Base-by-base conservation (phyloP, 2,797 vertebrate species). In the Hypotaenidia philippensis region DNA sequence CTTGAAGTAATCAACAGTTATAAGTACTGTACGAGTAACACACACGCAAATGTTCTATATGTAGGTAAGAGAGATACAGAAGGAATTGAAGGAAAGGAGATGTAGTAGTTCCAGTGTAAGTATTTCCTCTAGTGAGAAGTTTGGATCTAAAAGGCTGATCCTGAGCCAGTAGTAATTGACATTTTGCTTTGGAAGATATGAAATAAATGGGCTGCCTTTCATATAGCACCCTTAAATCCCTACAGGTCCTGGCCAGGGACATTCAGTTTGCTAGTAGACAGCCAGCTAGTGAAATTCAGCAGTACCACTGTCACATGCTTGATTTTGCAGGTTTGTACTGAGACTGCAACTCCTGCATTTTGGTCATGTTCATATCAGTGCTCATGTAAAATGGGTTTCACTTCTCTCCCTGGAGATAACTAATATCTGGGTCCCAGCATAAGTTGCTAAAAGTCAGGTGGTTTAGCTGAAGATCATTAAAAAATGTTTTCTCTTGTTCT, bases 1-100 rank as follows among this genome's bases (percentile, higher is more conserved):
- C 94, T 93, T 96, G 88, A 94, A 94, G 14, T 57, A 93, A 94
- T 93, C 80, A 84, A 14, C 27, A 79, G 26, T 86, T 85, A 21
- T 5, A 56, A 23, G 26, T 23, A 79, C 20, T 56, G 20, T 22
- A 49, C 1, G 2, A 93, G 49, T 55, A 83, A 74, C 26, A 87
- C 26, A 52, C 52, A 44, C 2, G 2, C 59, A 90, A 87, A 74
- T 44, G 19, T 66, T 89, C 44, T 36, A 11, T 86, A 11, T 53
- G 29, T n/a, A 88, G 68, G 59, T 86, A 70, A 50, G 45, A 75
- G 53, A 83, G 32, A 40, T 27, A 55, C 2, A 69, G 76, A 89
- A 87, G 32, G 32, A 85, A 68, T 1, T 9, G 45, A 77, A 68
- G n/a, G 21, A 65, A 90, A 83, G 15, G 12, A 80, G 38, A 57